Evolutionary conservation across 2,888 invertebrate genomes (phyloP), one percentile per base, ranked within the genome.

Genomic region (Hyposoter dolosus): DNA sequence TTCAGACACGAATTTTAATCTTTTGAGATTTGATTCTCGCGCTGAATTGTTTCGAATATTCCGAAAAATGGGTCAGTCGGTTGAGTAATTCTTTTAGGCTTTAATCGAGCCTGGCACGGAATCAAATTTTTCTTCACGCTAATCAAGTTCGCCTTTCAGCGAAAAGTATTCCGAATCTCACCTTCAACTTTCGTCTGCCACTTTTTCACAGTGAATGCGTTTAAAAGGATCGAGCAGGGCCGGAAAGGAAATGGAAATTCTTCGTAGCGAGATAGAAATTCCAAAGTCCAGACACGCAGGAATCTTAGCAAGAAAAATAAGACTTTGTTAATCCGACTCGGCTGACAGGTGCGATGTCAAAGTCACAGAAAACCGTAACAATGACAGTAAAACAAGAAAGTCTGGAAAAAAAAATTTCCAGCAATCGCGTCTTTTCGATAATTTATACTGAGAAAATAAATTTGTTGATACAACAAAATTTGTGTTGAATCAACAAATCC

Each of bases 271-370:
- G 28, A 66, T 40, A 1, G 40, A 66, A 40, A 66, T 66, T 66
- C 65, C 65, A 3, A 66, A 5, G 19, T 15, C 15, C 65, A 66
- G 65, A 40, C 40, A n/a, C 7, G 40, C 32, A 35, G n/a, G 40
- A 66, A 66, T 66, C 35, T 66, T 40, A 66, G n/a, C 35, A 35
- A 9, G 19, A 9, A 66, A 40, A 66, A 66, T 10, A n/a, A 66
- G 65, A 66, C 40, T 15, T 66, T 40, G 65, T n/a, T n/a, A 40
- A 40, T 19, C n/a, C 19, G 35, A n/a, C 35, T 66, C 40, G 65
- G 10, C 10, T 35, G 65, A n/a, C 2, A 35, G 3, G n/a, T 40
- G 35, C 65, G n/a, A n/a, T 40, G 35, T 35, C 35, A 35, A n/a
- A 5, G 35, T 65, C 28, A 19, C 9, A 66, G 65, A 40, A 40